A percentile compares a stretch with the other conserved stretches of the same genome.
These are phyloP conservation scores for Phaenicophaeus curvirostris DNA, from an alignment of 2,797 vertebrate species.

Conservation along the genomic window DNA sequence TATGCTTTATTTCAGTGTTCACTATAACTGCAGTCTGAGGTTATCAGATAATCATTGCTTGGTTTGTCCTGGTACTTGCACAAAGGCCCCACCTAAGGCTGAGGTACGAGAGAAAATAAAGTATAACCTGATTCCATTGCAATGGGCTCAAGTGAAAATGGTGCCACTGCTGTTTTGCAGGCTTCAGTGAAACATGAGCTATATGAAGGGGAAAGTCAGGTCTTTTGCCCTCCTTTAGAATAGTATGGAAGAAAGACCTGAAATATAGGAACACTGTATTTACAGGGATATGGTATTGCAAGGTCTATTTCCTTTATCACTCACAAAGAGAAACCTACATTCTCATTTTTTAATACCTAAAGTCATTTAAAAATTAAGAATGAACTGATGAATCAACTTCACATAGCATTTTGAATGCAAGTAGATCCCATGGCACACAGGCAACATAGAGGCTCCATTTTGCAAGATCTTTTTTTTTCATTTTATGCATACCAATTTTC, in stretches of 20 bases:
- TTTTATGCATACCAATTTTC: not conserved
- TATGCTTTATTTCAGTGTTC: conserved; percentile 47
- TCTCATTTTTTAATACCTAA: not conserved
- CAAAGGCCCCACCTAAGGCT: conserved; percentile 41
- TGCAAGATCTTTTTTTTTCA: not conserved
- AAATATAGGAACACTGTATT: not conserved
- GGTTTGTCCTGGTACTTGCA: conserved; percentile 56
- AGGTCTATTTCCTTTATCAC: not conserved
- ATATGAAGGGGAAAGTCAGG: not conserved
- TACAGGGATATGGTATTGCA: not conserved
- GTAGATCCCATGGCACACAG: not conserved
- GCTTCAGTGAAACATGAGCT: not conserved
- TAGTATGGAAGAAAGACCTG: not conserved
- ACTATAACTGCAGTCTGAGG: conserved; percentile 60
- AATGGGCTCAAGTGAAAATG: not conserved
- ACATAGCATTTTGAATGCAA: accelerated
- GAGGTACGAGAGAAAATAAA: conserved; percentile 44
- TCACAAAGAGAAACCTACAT: not conserved
- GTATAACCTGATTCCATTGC: not conserved
- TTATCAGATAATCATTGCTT: conserved; percentile 59
- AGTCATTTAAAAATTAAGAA: not conserved
- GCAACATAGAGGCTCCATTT: not conserved
- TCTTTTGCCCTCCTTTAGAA: not conserved
- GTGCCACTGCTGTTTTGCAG: not conserved
- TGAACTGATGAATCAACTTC: not conserved